A percentile compares a stretch with the other conserved stretches of the same genome.
These are phyloP conservation scores for Lysandra coridon DNA, from an alignment of 2,888 invertebrate species.

Conservation along the genomic window DNA sequence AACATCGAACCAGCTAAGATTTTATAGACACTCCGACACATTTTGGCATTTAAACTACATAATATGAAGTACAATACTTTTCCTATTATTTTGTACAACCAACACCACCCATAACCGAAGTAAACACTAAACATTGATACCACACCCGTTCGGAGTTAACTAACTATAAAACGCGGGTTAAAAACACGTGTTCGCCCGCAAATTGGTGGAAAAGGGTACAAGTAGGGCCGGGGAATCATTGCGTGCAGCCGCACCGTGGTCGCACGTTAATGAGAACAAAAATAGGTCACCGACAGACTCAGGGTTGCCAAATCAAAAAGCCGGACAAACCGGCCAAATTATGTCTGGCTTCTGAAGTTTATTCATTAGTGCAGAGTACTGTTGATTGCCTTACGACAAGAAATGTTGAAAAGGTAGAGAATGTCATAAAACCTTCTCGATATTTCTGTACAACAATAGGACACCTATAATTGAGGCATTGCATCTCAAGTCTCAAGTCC, in stretches of 20 bases:
- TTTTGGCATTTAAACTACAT: not conserved
- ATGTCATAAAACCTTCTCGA: not conserved
- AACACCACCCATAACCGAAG: not conserved
- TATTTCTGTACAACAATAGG: not conserved
- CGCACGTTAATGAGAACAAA: constrained; percentile 67
- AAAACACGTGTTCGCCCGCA: constrained; percentile 28
- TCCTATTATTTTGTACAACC: not conserved
- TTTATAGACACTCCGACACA: no score
- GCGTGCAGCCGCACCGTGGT: constrained; percentile 62
- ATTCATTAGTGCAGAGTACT: no score
- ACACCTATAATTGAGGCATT: not conserved
- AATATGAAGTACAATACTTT: not conserved
- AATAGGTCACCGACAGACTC: constrained; percentile 52
- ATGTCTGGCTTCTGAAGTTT: no score
- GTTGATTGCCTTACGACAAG: no score
- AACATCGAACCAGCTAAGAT: no score
- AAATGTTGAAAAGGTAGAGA: not conserved
- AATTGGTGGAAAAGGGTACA: constrained; percentile 38
- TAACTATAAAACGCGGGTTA: constrained; percentile 23
- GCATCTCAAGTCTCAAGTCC: not conserved
- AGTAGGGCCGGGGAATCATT: constrained; percentile 53
- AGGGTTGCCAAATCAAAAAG: not conserved
- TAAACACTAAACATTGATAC: not conserved
- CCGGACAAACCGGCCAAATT: not conserved
- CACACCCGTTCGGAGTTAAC: not conserved